phyloP scores from a whole-genome alignment of 1,140 invertebrate genomes.

The Tribolium madens region DNA sequence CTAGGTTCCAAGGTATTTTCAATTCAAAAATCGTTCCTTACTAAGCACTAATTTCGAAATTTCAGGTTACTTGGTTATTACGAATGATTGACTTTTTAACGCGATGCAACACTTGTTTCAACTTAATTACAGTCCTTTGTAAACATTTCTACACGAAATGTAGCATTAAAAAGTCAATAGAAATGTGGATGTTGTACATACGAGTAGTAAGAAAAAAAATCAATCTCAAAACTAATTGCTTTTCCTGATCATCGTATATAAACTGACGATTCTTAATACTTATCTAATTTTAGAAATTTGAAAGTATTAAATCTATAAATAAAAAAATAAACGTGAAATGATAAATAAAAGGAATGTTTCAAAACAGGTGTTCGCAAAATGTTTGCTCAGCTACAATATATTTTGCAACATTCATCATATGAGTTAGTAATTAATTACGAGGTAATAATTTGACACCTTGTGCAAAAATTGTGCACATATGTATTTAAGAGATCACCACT shows the following conservation, averaged over 20 bases:
- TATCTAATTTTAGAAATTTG: background rate
- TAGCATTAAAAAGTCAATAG: too few relatives aligned
- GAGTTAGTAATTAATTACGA: constrained; percentile 12
- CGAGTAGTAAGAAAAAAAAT: background rate
- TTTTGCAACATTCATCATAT: constrained; percentile 2
- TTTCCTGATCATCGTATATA: background rate
- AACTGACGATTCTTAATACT: background rate
- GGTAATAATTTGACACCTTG: background rate
- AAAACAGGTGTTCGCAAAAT: constrained; percentile 17
- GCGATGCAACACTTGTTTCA: background rate
- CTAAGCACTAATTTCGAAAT: background rate
- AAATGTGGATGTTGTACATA: too few relatives aligned
- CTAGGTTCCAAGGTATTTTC: background rate
- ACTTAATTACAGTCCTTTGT: background rate
- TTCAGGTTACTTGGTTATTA: too few relatives aligned
- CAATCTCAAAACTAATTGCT: background rate
- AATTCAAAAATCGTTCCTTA: too few relatives aligned
- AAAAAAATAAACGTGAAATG: background rate
- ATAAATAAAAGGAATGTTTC: constrained; percentile 27
- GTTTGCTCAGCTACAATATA: background rate
- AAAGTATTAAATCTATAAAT: background rate
- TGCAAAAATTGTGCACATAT: background rate
- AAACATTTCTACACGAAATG: background rate
- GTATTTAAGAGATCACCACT: too few relatives aligned
- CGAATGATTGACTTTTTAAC: background rate